Evolutionary conservation across 2,888 invertebrate genomes (phyloP).

Genomic region (Xanthostigma xanthostigma): DNA sequence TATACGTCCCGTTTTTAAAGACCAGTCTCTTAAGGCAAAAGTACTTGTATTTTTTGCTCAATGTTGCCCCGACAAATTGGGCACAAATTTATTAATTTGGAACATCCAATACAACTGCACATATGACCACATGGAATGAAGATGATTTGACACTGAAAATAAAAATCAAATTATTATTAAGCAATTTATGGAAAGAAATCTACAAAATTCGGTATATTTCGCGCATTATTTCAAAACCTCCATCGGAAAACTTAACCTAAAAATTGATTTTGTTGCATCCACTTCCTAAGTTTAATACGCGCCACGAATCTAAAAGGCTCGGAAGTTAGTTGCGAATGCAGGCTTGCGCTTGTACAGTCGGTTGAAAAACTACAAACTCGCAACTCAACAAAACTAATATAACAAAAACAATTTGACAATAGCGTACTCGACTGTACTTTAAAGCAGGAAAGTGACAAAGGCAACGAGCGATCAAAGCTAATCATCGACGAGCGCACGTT

Average conservation of each 20-base stretch:
- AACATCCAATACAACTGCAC: slow-evolving; percentile 63
- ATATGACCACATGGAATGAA: slow-evolving; percentile 81
- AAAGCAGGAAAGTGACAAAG: too few relatives aligned
- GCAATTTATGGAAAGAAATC: slow-evolving; percentile 2
- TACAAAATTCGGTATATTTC: not conserved
- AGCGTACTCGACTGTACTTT: too few relatives aligned
- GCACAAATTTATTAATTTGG: slow-evolving; percentile 43
- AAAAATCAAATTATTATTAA: slow-evolving; percentile 6
- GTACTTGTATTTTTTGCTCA: slow-evolving; percentile 51
- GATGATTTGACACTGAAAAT: slow-evolving; percentile 54
- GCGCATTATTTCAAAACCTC: too few relatives aligned
- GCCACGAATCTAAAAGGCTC: too few relatives aligned
- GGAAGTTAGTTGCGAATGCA: too few relatives aligned
- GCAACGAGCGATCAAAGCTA: too few relatives aligned
- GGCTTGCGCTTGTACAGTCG: too few relatives aligned
- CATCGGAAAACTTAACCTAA: slow-evolving; percentile 2
- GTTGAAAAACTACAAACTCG: too few relatives aligned
- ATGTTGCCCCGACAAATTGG: slow-evolving; percentile 66
- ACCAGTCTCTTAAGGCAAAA: slow-evolving; percentile 32
- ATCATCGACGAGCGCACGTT: too few relatives aligned
- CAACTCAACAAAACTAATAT: too few relatives aligned
- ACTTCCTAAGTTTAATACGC: not conserved
- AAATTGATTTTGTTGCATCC: not conserved
- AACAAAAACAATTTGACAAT: too few relatives aligned
- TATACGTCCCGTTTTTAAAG: too few relatives aligned